A percentile compares a stretch with the other conserved stretches of the same genome.
phyloP scores from a whole-genome alignment of 2,113 vertebrate genomes.

The Zapornia atra region DNA sequence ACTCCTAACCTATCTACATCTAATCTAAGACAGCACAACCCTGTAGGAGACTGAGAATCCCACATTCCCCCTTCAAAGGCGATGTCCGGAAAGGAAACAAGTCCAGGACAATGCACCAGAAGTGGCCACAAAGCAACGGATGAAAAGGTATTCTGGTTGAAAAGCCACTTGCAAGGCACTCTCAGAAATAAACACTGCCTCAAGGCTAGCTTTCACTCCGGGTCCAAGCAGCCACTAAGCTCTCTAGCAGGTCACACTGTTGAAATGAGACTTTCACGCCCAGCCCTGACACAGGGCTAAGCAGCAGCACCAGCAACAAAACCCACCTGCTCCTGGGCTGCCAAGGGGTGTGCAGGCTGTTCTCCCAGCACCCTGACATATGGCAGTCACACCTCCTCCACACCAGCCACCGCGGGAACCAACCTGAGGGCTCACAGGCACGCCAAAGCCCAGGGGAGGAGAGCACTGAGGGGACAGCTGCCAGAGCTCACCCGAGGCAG shows the following conservation, averaged over 20 bases:
- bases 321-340: not conserved
- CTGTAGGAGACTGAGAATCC: rapidly evolving
- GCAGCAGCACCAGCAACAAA: not conserved
- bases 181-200: not conserved
- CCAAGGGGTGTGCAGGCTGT: not conserved
- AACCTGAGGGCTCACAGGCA: not conserved
- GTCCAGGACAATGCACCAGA: rapidly evolving
- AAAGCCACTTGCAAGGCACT: not conserved
- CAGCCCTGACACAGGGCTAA: not conserved
- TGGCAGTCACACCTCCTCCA: rapidly evolving
- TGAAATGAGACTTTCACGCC: not conserved
- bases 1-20: not conserved
- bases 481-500: not conserved
- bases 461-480: not conserved
- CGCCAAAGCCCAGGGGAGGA: not conserved
- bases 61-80: rapidly evolving
- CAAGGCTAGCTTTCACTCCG: not conserved
- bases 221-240: not conserved
- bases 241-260: not conserved
- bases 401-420: rapidly evolving
- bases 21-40: not conserved
- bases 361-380: not conserved
- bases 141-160: not conserved
- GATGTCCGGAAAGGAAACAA: not conserved
- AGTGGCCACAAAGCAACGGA: not conserved